These are phyloP conservation scores for Anguilla marmorata DNA, from an alignment of 2,797 vertebrate genomes.

Conservation along the genomic window DNA sequence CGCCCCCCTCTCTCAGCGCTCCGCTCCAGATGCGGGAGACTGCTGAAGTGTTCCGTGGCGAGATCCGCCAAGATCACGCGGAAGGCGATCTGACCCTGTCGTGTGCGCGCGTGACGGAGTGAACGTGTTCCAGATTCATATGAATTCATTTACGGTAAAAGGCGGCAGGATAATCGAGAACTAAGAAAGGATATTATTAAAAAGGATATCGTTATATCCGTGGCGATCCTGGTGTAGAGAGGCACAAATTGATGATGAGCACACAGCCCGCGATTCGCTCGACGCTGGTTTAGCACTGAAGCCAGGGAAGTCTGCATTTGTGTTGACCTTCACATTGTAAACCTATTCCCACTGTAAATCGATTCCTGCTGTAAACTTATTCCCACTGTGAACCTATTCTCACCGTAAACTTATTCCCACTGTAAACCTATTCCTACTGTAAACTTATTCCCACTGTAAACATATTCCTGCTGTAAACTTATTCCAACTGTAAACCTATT, in stretches of 20 bases:
- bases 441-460: background rate
- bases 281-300: constrained; percentile 27
- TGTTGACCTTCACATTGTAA: constrained; percentile 8
- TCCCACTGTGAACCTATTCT: too few relatives aligned
- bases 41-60: background rate
- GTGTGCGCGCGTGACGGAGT: too few relatives aligned
- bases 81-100: too few relatives aligned
- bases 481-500: background rate
- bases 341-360: background rate
- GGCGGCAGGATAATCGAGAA: background rate
- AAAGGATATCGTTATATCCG: background rate
- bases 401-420: background rate
- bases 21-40: background rate
- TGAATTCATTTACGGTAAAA: background rate
- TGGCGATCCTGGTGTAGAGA: constrained; percentile 12
- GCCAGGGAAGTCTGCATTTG: constrained; percentile 36
- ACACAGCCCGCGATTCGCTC: constrained; percentile 24
- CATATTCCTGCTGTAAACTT: background rate
- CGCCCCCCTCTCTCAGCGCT: background rate
- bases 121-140: background rate
- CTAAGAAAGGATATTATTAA: background rate
- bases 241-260: constrained; percentile 24
- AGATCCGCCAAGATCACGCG: background rate
- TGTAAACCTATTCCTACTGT: background rate
- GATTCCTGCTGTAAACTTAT: background rate